Conservation (phyloP, 2,888 invertebrate species). For the Erebia palarica region DNA sequence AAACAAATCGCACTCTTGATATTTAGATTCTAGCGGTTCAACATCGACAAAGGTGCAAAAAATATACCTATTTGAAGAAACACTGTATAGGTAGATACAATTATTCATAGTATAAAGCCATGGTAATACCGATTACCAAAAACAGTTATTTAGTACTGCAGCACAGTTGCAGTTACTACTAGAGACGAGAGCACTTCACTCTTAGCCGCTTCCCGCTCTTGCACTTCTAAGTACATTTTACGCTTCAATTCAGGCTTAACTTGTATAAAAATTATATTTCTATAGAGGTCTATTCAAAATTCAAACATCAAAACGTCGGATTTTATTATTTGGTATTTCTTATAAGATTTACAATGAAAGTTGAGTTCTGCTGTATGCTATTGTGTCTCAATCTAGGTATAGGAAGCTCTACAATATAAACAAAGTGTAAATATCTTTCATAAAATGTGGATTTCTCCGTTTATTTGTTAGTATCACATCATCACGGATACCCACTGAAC, state of each 20-base stretch:
- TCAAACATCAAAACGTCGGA: neutral
- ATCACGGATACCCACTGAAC: too few species aligned
- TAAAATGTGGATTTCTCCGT: too few species aligned
- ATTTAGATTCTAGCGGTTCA: too few species aligned
- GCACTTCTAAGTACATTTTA: slow-evolving; percentile 17
- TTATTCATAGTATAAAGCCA: too few species aligned
- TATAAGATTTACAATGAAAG: neutral
- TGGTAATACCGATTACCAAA: neutral
- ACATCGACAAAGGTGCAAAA: too few species aligned
- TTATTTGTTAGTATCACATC: too few species aligned
- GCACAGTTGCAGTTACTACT: slow-evolving; percentile 13
- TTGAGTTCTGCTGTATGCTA: neutral
- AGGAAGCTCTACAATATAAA: too few species aligned
- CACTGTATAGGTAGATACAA: too few species aligned
- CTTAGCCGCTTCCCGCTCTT: slow-evolving; percentile 6
- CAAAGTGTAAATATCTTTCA: too few species aligned
- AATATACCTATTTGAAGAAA: too few species aligned
- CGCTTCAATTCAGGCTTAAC: slow-evolving; percentile 10
- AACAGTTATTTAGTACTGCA: neutral
- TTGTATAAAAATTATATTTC: neutral
- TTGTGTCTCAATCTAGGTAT: too few species aligned
- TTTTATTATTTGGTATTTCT: neutral
- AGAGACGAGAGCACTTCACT: slow-evolving; percentile 12
- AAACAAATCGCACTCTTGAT: too few species aligned
- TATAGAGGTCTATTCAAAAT: neutral